phyloP scores from a whole-genome alignment of 2,797 vertebrate species.

The Typhlichthys subterraneus region DNA sequence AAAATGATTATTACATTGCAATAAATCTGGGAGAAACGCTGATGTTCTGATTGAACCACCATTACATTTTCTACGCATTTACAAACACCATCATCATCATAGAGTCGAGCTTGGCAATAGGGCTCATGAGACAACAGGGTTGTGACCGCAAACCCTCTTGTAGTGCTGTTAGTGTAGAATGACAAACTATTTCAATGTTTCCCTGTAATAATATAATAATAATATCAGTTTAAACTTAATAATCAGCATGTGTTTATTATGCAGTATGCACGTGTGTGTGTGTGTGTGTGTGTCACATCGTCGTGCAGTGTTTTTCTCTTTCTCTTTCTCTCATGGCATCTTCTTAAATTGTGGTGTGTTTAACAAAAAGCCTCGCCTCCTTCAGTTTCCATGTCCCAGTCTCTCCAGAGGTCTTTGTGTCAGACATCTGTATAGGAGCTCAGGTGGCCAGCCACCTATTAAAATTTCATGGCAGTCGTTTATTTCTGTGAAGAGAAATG shows the following conservation, averaged over 20 bases:
- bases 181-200: too few relatives aligned
- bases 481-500: not conserved
- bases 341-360: not conserved
- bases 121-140: too few relatives aligned
- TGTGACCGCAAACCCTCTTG: too few relatives aligned
- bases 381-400: not conserved
- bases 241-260: too few relatives aligned
- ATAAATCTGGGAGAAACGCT: too few relatives aligned
- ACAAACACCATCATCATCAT: not conserved
- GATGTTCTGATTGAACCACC: slow-evolving; percentile 1
- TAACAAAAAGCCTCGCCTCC: not conserved
- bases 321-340: not conserved
- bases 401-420: not conserved
- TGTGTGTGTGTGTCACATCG: not conserved
- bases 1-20: too few relatives aligned
- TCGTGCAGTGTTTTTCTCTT: not conserved
- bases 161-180: too few relatives aligned
- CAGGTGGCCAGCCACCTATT: slow-evolving; percentile 10
- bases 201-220: too few relatives aligned
- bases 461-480: slow-evolving; percentile 13
- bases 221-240: too few relatives aligned
- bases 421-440: slow-evolving; percentile 7
- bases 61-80: slow-evolving; percentile 17
- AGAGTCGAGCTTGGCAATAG: too few relatives aligned
- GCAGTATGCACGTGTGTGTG: too few relatives aligned